These are phyloP conservation scores for Planiliza haematocheilus DNA, from an alignment of 2,113 vertebrate genomes.

Conservation along the genomic window DNA sequence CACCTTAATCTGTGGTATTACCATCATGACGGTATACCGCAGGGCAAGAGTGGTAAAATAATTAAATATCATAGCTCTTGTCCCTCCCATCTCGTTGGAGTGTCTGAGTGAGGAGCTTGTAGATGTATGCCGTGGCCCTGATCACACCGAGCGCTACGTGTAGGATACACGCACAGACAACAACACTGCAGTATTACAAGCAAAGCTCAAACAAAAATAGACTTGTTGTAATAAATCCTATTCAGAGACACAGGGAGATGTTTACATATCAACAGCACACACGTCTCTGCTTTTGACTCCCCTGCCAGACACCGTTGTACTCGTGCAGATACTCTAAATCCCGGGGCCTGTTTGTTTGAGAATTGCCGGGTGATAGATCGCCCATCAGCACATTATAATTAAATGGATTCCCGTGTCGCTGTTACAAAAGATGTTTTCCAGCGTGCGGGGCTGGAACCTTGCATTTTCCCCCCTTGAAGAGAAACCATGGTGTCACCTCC, in stretches of 20 bases:
- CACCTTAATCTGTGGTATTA: conserved; percentile 82
- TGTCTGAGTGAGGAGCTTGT: conserved; percentile 27
- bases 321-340: conserved; percentile 73
- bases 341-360: conserved; percentile 73
- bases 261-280: conserved; percentile 79
- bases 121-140: conserved; percentile 9
- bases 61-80: conserved; percentile 74
- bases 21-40: conserved; percentile 70
- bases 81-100: conserved; percentile 41
- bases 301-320: conserved; percentile 64
- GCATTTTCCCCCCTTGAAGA: conserved; percentile 40
- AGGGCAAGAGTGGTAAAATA: conserved; percentile 80
- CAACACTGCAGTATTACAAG: conserved; percentile 50
- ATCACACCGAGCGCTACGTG: conserved; percentile 13
- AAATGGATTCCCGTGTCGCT: conserved; percentile 70
- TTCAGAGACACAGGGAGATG: conserved; percentile 61
- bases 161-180: conserved; percentile 43
- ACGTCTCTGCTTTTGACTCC: conserved; percentile 61
- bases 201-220: conserved; percentile 71
- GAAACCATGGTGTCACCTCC: conserved; percentile 65
- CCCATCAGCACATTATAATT: conserved; percentile 77
- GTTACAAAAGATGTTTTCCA: conserved; percentile 79
- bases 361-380: conserved; percentile 66
- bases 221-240: conserved; percentile 67
- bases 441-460: conserved; percentile 36